Evolutionary conservation across 2,888 invertebrate genomes (phyloP).

Genomic region (Steromphala cineraria): DNA sequence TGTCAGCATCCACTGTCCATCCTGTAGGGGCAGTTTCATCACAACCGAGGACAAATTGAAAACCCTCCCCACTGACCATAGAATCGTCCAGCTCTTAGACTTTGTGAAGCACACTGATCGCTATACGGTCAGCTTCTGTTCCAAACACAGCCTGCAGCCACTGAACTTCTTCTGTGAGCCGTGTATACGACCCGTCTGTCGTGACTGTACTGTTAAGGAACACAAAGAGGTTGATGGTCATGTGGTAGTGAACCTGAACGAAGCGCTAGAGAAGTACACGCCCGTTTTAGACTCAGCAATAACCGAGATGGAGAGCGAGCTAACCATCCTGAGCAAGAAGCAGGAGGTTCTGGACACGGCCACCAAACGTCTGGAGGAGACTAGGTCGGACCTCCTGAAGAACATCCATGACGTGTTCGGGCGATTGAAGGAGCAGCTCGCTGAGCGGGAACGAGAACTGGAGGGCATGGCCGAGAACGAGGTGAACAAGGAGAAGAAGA

Average conservation of each 20-base stretch:
- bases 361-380: conserved; percentile 46
- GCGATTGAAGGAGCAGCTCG: conserved; percentile 50
- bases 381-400: conserved; percentile 45
- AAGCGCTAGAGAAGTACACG: conserved; percentile 58
- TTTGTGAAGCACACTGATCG: conserved; percentile 62
- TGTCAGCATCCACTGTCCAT: conserved; percentile 61
- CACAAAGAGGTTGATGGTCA: conserved; percentile 60
- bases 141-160: conserved; percentile 61
- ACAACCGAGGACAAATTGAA: conserved; percentile 58
- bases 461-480: conserved; percentile 48
- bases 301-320: conserved; percentile 56
- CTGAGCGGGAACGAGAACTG: conserved; percentile 59
- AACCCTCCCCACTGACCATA: conserved; percentile 61
- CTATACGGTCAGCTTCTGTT: conserved; percentile 62
- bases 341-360: conserved; percentile 49
- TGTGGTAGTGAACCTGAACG: conserved; percentile 62
- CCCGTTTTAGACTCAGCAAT: conserved; percentile 59
- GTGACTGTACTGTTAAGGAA: conserved; percentile 65
- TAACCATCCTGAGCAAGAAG: conserved; percentile 48
- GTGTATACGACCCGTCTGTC: conserved; percentile 59
- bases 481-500: conserved; percentile 50
- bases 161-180: conserved; percentile 69
- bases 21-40: conserved; percentile 56
- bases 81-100: conserved; percentile 66
- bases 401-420: conserved; percentile 57